Evolutionary conservation across 2,113 vertebrate species (phyloP).

Genomic region (Lycaon pictus): DNA sequence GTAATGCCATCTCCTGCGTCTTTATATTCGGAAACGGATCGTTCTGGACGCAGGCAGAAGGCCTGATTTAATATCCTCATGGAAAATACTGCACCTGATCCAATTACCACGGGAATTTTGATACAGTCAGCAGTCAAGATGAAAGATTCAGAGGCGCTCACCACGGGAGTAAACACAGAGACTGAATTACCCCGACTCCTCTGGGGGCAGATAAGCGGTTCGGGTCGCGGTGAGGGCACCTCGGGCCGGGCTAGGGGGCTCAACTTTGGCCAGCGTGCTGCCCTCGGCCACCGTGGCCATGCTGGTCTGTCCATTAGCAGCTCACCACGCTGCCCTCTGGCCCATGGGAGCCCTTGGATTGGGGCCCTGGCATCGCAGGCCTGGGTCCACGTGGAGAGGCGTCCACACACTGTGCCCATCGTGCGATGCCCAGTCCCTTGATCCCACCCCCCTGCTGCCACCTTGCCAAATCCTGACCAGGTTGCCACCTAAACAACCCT

Average conservation of each 20-base stretch:
- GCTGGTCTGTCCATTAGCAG: accelerated
- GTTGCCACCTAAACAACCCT: too few species aligned
- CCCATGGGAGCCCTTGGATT: accelerated
- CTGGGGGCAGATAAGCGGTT: constrained; percentile 33
- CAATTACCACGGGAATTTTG: constrained; percentile 87
- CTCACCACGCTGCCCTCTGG: accelerated
- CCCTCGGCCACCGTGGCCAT: accelerated
- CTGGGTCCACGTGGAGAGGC: accelerated
- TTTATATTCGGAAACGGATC: constrained; percentile 80
- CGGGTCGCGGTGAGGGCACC: not conserved
- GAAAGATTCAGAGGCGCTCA: constrained; percentile 24
- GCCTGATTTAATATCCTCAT: constrained; percentile 85
- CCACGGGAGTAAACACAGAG: constrained; percentile 64
- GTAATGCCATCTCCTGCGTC: constrained; percentile 76
- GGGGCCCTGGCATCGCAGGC: accelerated
- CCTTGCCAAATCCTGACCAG: not conserved
- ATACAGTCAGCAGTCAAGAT: constrained; percentile 83
- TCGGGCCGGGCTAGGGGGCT: not conserved
- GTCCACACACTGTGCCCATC: accelerated
- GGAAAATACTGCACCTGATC: constrained; percentile 87
- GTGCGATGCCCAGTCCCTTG: too few species aligned
- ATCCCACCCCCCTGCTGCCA: too few species aligned
- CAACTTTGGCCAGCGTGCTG: not conserved
- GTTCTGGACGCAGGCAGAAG: constrained; percentile 72
- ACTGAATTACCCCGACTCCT: constrained; percentile 71